Evolutionary conservation across 2,113 vertebrate genomes (phyloP).

Genomic region (Lathamus discolor): DNA sequence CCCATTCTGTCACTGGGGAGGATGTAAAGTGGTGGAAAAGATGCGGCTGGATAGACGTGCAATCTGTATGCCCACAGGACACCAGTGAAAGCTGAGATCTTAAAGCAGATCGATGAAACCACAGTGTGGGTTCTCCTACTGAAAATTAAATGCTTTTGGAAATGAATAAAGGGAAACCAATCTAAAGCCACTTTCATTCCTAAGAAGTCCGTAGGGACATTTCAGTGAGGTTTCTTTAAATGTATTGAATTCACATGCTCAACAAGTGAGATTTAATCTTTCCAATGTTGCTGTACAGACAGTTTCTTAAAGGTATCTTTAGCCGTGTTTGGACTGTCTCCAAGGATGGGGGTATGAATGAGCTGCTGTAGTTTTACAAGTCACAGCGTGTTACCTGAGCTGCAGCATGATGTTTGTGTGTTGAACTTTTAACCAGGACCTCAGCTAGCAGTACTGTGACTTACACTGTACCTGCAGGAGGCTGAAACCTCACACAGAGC

Average conservation of each 20-base stretch:
- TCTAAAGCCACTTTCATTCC: neutral
- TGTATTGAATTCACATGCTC: neutral
- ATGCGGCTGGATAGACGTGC: neutral
- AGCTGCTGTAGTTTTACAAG: neutral
- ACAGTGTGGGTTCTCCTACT: neutral
- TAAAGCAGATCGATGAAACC: neutral
- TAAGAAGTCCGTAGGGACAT: neutral
- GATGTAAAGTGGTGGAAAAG: neutral
- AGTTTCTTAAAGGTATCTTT: constrained; percentile 6
- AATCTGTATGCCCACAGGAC: neutral
- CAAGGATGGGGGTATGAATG: neutral
- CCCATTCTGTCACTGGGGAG: neutral
- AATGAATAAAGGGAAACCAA: constrained; percentile 6
- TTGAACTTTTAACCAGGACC: neutral
- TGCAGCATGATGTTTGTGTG: neutral
- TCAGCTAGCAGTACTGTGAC: neutral
- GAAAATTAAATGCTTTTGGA: constrained; percentile 31
- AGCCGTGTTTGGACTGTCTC: constrained; percentile 15
- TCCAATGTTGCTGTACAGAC: neutral
- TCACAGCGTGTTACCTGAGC: neutral
- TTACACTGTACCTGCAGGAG: neutral
- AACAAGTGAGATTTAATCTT: neutral
- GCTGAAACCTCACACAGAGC: neutral
- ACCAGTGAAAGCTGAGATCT: neutral
- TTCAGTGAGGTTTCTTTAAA: constrained; percentile 8